A percentile compares a stretch with the other conserved stretches of the same genome.
These are phyloP conservation scores for Synaphobranchus kaupii DNA, from an alignment of 2,797 vertebrate species.

Conservation along the genomic window DNA sequence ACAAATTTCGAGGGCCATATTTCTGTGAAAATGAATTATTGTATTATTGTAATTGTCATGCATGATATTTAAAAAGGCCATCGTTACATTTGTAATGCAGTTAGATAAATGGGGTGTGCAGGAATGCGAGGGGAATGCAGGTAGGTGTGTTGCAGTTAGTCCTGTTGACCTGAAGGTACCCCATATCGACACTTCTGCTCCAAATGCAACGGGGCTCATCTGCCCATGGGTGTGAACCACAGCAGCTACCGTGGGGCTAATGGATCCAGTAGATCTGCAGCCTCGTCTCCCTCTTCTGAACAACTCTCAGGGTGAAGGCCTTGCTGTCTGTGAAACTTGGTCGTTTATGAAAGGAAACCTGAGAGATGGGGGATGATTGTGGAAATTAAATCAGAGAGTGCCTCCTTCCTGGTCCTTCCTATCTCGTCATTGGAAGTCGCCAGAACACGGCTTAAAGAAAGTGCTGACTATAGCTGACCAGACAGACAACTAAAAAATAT, in stretches of 20 bases:
- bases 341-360: neutral
- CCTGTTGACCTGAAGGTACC: neutral
- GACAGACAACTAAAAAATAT: neutral
- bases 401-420: neutral
- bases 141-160: neutral
- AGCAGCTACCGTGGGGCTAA: neutral
- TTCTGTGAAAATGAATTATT: neutral
- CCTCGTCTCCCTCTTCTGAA: neutral
- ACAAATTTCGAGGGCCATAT: neutral
- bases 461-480: neutral
- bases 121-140: neutral
- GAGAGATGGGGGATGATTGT: neutral
- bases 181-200: neutral
- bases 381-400: neutral
- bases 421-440: neutral
- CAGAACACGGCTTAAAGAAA: neutral
- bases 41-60: neutral
- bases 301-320: no score
- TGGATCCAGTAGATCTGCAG: neutral
- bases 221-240: neutral
- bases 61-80: slow-evolving; percentile 27
- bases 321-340: neutral
- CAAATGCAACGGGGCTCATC: neutral
- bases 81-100: neutral
- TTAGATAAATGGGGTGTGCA: neutral